phyloP scores from a whole-genome alignment of 2,888 invertebrate genomes.

The Anthrax anthrax region DNA sequence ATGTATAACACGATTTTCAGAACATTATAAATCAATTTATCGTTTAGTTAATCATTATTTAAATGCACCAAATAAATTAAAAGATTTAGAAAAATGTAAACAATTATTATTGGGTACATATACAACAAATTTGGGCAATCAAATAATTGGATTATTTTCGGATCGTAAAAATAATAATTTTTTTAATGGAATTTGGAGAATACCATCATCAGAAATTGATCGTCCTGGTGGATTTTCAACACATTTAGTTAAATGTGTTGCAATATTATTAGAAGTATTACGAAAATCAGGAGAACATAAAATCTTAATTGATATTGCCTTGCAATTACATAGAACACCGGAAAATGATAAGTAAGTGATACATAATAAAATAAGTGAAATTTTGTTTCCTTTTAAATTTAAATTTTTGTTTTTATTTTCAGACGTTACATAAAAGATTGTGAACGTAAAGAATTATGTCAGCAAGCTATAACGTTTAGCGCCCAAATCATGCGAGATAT shows the following conservation, averaged over 20 bases:
- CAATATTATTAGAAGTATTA: conserved; percentile 66
- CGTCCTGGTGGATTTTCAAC: conserved; percentile 82
- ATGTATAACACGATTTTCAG: conserved; percentile 71
- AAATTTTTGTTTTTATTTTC: conserved; percentile 8
- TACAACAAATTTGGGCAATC: conserved; percentile 47
- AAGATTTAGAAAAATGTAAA: conserved; percentile 52
- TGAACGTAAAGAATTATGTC: conserved; percentile 66
- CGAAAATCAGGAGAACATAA: conserved; percentile 66
- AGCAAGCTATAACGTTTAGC: conserved; percentile 62
- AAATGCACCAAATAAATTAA: conserved; percentile 49
- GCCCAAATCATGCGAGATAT: conserved; percentile 52
- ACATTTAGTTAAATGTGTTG: conserved; percentile 76
- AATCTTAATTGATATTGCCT: conserved; percentile 61
- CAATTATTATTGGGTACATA: conserved; percentile 58
- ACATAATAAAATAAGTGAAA: neutral
- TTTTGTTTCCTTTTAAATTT: neutral
- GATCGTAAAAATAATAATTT: conserved; percentile 76
- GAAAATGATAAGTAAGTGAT: conserved; percentile 65
- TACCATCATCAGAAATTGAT: conserved; percentile 79
- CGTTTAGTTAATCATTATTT: conserved; percentile 73
- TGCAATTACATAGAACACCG: conserved; percentile 64
- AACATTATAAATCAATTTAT: conserved; percentile 87
- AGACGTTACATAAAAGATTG: conserved; percentile 72
- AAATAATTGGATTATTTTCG: conserved; percentile 67
- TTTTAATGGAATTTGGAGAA: conserved; percentile 88